Evolutionary conservation across 2,888 invertebrate genomes (phyloP), one percentile per base, ranked within the genome.

Genomic region (Suillia variegata): DNA sequence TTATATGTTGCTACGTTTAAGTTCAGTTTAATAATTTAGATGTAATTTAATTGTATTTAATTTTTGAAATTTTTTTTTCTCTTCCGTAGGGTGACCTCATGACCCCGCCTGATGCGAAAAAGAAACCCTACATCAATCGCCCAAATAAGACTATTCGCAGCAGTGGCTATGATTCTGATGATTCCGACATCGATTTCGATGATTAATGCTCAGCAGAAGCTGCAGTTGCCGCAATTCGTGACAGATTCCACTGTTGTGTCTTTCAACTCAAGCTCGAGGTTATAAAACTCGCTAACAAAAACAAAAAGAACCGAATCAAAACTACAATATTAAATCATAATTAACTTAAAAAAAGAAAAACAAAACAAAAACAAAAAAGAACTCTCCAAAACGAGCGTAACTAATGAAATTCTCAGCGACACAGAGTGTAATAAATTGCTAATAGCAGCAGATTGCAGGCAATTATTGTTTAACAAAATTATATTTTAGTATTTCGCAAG

Each of bases 11-110:
- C 24, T 51, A 22, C 51, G 22, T 17, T 50, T 20, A 12, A 2
- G 18, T 5, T 20, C 15, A n/a, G n/a, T n/a, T n/a, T n/a, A n/a
- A 6, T 3, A 17, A 34, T 24, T 21, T 49, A 17, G 13, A 13
- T 31, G 17, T 6, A 56, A 15, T 48, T 20, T 38, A 17, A n/a
- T 15, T 12, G 1, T n/a, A 59, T 15, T 31, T 13, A n/a, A n/a
- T n/a, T n/a, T n/a, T n/a, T n/a, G n/a, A n/a, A n/a, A n/a, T n/a
- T n/a, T n/a, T n/a, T n/a, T n/a, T n/a, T n/a, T n/a, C n/a, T 18
- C 62, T 68, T 53, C 47, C n/a, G n/a, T n/a, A 76, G 73, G 91
- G 90, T 0, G 90, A 91, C 76, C 79, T 90, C 2, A 69, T 86
- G 42, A 83, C 85, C 1, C 89, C 90, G 0, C 90, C 90, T 0